Percentiles rank a stretch among this genome's conserved stretches.
phyloP scores from a whole-genome alignment of 2,888 invertebrate genomes.

The Eristalis arbustorum region DNA sequence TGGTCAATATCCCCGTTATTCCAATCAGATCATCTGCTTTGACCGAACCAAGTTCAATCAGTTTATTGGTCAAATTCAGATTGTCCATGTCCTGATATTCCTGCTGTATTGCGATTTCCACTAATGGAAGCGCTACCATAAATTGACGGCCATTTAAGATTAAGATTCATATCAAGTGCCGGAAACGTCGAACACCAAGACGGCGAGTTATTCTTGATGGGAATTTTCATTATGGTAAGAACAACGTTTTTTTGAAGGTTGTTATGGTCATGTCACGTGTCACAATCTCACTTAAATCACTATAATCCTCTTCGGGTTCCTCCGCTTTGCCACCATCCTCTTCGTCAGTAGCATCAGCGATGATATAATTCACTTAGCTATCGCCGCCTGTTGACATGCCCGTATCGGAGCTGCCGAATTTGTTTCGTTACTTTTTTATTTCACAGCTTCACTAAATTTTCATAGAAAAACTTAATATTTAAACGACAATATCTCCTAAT shows the following conservation, averaged over 20 bases:
- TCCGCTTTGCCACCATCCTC: slow-evolving; percentile 71
- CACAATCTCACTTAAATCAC: slow-evolving; percentile 74
- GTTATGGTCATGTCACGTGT: slow-evolving; percentile 74
- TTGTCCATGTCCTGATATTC: background rate
- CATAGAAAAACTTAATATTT: too few species aligned
- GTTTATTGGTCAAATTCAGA: background rate
- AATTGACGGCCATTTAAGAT: slow-evolving; percentile 20
- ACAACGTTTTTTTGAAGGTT: slow-evolving; percentile 75
- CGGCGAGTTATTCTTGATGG: slow-evolving; percentile 75
- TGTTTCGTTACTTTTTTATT: too few species aligned
- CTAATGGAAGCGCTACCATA: slow-evolving; percentile 16
- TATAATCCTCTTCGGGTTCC: slow-evolving; percentile 59
- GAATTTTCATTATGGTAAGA: slow-evolving; percentile 78
- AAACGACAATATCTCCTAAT: too few species aligned
- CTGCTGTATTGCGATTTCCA: background rate
- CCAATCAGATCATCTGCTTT: slow-evolving; percentile 26
- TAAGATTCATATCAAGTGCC: slow-evolving; percentile 63
- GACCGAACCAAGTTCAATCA: slow-evolving; percentile 1
- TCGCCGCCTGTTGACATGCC: too few species aligned
- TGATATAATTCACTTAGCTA: too few species aligned
- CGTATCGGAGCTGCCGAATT: too few species aligned
- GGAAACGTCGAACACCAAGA: slow-evolving; percentile 72
- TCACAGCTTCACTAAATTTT: too few species aligned
- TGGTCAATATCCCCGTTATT: slow-evolving; percentile 39
- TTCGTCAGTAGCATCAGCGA: too few species aligned